Evolutionary conservation across 2,797 vertebrate genomes (phyloP).

Genomic region (Falco rusticolus): DNA sequence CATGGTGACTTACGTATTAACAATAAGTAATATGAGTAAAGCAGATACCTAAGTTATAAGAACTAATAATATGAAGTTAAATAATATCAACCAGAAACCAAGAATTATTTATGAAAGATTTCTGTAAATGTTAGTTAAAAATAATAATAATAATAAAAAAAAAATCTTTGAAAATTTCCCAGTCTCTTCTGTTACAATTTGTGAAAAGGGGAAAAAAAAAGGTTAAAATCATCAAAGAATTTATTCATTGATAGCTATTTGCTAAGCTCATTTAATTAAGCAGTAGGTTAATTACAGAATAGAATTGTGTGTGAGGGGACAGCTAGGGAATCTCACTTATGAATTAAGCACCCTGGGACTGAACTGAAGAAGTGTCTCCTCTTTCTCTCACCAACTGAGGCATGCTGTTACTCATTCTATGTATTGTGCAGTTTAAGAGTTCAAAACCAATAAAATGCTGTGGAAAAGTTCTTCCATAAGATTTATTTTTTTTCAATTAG

Average conservation of each 20-base stretch:
- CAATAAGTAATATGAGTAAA: neutral
- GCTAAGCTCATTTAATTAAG: slow-evolving; percentile 16
- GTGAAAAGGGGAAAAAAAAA: neutral
- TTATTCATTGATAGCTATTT: slow-evolving; percentile 22
- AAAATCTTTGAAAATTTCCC: neutral
- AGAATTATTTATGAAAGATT: neutral
- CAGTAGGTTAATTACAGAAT: slow-evolving; percentile 12
- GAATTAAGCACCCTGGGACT: neutral
- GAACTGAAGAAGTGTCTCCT: neutral
- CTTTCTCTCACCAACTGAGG: neutral
- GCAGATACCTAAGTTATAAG: neutral
- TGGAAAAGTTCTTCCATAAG: neutral
- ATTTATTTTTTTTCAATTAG: slow-evolving; percentile 23
- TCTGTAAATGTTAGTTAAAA: neutral
- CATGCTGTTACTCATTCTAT: neutral
- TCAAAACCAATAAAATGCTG: neutral
- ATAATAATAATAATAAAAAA: neutral
- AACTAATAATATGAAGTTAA: neutral
- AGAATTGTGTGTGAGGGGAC: neutral
- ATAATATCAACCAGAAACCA: neutral
- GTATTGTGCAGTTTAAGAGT: neutral
- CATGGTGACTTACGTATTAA: neutral
- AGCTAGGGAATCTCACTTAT: neutral
- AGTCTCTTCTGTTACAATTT: neutral
- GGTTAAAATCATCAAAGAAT: neutral